Conservation (phyloP, 2,888 invertebrate genomes). For the Ecliptopera silaceata region DNA sequence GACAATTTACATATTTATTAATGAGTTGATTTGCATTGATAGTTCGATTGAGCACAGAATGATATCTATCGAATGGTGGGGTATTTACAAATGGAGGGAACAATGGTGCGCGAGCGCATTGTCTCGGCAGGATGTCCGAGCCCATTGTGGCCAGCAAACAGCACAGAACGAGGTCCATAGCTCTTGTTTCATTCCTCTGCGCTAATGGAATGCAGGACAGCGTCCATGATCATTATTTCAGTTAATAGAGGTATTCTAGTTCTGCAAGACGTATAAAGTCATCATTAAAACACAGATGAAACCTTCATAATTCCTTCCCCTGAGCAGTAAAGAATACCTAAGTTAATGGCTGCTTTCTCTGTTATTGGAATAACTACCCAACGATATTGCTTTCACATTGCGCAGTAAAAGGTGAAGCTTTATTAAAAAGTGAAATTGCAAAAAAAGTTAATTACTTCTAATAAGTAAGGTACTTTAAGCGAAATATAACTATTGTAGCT, state of each 20-base stretch:
- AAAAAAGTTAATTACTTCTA: neutral
- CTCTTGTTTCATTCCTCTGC: slow-evolving; percentile 53
- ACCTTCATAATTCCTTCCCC: slow-evolving; percentile 9
- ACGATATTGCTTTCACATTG: slow-evolving; percentile 21
- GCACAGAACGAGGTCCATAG: slow-evolving; percentile 77
- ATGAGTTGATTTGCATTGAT: slow-evolving; percentile 42
- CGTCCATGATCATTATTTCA: slow-evolving; percentile 1
- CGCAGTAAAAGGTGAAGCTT: slow-evolving; percentile 8
- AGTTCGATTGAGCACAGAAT: slow-evolving; percentile 48
- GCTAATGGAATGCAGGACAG: slow-evolving; percentile 13
- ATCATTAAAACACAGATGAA: slow-evolving; percentile 1
- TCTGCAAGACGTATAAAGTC: neutral
- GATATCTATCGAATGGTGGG: slow-evolving; percentile 56
- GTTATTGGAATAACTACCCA: slow-evolving; percentile 21
- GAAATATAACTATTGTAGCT: slow-evolving; percentile 3
- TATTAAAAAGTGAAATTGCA: slow-evolving; percentile 7
- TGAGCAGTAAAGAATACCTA: slow-evolving; percentile 17
- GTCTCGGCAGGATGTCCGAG: slow-evolving; percentile 79
- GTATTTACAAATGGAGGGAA: slow-evolving; percentile 74
- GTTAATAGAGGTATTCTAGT: slow-evolving; percentile 2
- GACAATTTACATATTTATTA: slow-evolving; percentile 18
- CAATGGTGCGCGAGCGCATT: slow-evolving; percentile 75
- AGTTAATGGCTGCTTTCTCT: slow-evolving; percentile 18
- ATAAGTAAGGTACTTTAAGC: neutral
- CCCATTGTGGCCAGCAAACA: slow-evolving; percentile 76